Percentiles rank a stretch among this genome's conserved stretches.
phyloP scores from a whole-genome alignment of 2,113 vertebrate genomes.

The Amblyornis subalaris region DNA sequence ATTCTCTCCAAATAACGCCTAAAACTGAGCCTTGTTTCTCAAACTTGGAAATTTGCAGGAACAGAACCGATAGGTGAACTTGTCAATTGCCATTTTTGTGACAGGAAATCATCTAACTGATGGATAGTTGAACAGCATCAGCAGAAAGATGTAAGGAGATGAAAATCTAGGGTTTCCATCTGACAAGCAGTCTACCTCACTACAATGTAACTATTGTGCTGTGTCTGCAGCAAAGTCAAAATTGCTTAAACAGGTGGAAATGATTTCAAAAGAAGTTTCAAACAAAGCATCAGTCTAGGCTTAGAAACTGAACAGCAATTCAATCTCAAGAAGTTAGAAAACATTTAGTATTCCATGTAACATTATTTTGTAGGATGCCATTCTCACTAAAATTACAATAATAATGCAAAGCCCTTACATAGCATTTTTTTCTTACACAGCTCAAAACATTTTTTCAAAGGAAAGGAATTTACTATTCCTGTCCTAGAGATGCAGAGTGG shows the following conservation, averaged over 20 bases:
- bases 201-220: not conserved
- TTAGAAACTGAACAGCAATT: not conserved
- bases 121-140: not conserved
- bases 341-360: not conserved
- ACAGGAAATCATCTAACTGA: not conserved
- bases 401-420: not conserved
- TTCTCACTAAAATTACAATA: conserved; percentile 9
- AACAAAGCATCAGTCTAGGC: not conserved
- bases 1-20: not conserved
- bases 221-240: not conserved
- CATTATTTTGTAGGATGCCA: not conserved
- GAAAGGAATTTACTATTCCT: not conserved
- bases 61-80: not conserved
- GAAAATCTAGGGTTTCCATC: conserved; percentile 5
- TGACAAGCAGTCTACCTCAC: conserved; percentile 26
- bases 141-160: not conserved
- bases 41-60: not conserved
- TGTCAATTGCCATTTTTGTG: not conserved
- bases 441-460: not conserved
- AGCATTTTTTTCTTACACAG: not conserved
- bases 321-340: not conserved
- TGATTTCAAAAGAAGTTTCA: conserved; percentile 23
- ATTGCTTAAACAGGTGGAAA: conserved; percentile 44
- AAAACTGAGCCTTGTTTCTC: not conserved
- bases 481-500: not conserved